Evolutionary conservation across 1,140 invertebrate genomes (phyloP).

Genomic region (Nylanderia fulva): DNA sequence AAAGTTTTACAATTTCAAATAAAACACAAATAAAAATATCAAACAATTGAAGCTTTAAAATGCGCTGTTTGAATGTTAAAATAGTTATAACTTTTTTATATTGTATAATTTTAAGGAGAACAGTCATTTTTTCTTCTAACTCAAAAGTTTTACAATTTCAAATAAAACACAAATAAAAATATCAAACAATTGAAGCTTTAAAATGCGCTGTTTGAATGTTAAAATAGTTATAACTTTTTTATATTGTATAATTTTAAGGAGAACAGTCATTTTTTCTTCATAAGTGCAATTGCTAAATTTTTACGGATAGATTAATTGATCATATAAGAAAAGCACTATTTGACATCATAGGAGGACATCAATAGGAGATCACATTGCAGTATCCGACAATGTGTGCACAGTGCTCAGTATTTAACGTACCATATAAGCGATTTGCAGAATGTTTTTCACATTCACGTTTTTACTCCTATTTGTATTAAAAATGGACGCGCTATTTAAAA

Average conservation of each 20-base stretch:
- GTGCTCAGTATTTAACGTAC: slow-evolving; percentile 11
- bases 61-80: not conserved
- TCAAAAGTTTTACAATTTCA: no score
- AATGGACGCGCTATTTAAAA: not conserved
- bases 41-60: not conserved
- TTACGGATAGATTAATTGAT: not conserved
- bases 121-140: not conserved
- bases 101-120: not conserved
- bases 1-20: no score
- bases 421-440: not conserved
- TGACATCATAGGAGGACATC: no score
- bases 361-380: not conserved
- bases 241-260: not conserved
- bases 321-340: not conserved
- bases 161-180: not conserved
- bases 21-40: not conserved
- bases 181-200: not conserved
- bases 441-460: not conserved
- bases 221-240: not conserved
- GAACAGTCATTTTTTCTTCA: not conserved
- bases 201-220: not conserved
- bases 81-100: not conserved
- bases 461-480: not conserved
- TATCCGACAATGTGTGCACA: not conserved
- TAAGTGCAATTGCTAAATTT: not conserved